These are phyloP conservation scores for Lipophrys pholis DNA, from an alignment of 2,113 vertebrate genomes.

Conservation along the genomic window DNA sequence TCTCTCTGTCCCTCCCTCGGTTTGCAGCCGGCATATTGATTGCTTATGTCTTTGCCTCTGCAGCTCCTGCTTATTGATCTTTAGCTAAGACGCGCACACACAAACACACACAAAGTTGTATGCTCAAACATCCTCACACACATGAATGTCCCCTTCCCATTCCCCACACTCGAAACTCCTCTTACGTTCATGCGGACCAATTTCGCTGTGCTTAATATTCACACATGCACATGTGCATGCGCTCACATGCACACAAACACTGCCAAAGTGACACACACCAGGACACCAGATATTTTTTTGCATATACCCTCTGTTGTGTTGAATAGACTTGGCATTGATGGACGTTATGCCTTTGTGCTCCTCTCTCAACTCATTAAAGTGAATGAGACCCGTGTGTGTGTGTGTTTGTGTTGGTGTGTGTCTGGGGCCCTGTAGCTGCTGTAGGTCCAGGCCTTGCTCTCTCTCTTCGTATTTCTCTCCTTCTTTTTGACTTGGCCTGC, in stretches of 20 bases:
- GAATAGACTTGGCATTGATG: constrained; percentile 78
- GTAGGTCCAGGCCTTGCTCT: constrained; percentile 53
- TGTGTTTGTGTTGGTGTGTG: constrained; percentile 47
- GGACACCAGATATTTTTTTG: constrained; percentile 54
- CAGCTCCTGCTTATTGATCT: constrained; percentile 85
- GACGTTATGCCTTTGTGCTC: constrained; percentile 75
- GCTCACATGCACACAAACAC: constrained; percentile 33
- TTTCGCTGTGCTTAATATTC: constrained; percentile 33
- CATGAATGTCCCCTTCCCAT: constrained; percentile 22
- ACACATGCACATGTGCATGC: constrained; percentile 23
- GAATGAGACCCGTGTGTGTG: constrained; percentile 61
- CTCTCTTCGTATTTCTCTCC: constrained; percentile 50
- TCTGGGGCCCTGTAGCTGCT: constrained; percentile 58
- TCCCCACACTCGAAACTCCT: not conserved
- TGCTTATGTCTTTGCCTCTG: constrained; percentile 84
- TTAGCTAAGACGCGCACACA: constrained; percentile 62
- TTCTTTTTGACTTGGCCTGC: constrained; percentile 70
- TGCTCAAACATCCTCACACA: constrained; percentile 29
- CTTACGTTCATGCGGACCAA: constrained; percentile 19
- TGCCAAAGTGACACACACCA: constrained; percentile 37
- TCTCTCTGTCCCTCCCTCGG: constrained; percentile 71
- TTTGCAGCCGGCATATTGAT: constrained; percentile 84
- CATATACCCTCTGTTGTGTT: constrained; percentile 66
- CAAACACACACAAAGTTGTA: constrained; percentile 50
- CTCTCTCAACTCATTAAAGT: constrained; percentile 75